A percentile compares a stretch with the other conserved stretches of the same genome.
Evolutionary conservation across 2,113 vertebrate genomes (phyloP).

Genomic region (Mesitornis unicolor): DNA sequence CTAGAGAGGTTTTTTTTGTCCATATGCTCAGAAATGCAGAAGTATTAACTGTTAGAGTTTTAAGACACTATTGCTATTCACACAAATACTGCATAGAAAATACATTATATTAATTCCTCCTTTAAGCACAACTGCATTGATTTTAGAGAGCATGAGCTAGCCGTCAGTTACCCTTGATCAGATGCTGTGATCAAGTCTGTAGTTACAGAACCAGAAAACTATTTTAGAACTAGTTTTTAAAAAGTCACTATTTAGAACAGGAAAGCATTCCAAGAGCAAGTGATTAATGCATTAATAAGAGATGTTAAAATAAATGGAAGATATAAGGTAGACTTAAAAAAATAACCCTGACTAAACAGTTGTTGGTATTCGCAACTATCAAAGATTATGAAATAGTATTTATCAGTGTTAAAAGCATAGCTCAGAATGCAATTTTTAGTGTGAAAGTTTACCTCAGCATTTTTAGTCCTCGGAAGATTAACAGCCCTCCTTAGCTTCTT

Average conservation of each 20-base stretch:
- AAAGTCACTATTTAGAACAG: background rate
- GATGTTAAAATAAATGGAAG: background rate
- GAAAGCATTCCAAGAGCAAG: background rate
- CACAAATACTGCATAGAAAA: background rate
- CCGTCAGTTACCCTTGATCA: background rate
- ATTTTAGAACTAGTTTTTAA: background rate
- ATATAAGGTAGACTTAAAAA: background rate
- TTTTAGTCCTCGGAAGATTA: constrained; percentile 85
- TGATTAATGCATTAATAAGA: background rate
- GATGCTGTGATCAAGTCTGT: background rate
- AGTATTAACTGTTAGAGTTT: background rate
- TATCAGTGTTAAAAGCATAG: background rate
- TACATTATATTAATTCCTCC: background rate
- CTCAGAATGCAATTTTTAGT: background rate
- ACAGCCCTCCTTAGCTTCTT: constrained; percentile 87
- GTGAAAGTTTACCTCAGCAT: constrained; percentile 79
- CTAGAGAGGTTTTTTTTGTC: background rate
- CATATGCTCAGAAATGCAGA: background rate
- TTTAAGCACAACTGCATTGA: background rate
- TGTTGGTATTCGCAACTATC: background rate
- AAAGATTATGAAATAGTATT: background rate
- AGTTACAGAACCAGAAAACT: background rate
- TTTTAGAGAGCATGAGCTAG: background rate
- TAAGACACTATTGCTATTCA: background rate
- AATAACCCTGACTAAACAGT: background rate